These are phyloP conservation scores for Cryptocheilus praepositus DNA, from an alignment of 2,888 invertebrate genomes.

Conservation along the genomic window DNA sequence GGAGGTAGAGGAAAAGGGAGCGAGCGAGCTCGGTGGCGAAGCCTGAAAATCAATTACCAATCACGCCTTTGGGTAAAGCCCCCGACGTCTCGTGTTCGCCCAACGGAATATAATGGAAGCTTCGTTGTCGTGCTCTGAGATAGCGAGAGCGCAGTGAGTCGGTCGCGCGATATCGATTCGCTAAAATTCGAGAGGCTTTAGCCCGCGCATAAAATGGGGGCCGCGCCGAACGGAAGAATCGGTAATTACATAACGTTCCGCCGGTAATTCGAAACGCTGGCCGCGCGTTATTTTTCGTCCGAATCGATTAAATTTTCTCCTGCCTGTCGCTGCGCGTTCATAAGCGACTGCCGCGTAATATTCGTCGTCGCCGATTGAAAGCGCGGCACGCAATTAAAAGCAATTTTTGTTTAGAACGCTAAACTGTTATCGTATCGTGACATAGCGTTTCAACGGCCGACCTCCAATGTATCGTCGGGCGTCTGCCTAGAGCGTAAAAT, in stretches of 20 bases:
- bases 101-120: conserved; percentile 63
- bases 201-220: conserved; percentile 17
- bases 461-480: too few relatives aligned
- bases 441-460: too few relatives aligned
- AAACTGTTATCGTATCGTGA: too few relatives aligned
- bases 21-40: conserved; percentile 57
- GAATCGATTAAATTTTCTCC: too few relatives aligned
- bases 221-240: too few relatives aligned
- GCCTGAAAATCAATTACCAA: conserved; percentile 69
- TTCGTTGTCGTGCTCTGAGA: conserved; percentile 55
- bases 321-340: too few relatives aligned
- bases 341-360: too few relatives aligned
- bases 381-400: neutral
- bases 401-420: neutral
- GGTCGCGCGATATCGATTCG: conserved; percentile 54
- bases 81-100: conserved; percentile 58
- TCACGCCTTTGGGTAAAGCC: conserved; percentile 66
- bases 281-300: too few relatives aligned
- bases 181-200: conserved; percentile 39
- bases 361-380: too few relatives aligned
- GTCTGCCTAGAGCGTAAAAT: too few relatives aligned
- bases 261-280: too few relatives aligned
- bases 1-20: conserved; percentile 28
- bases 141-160: conserved; percentile 44
- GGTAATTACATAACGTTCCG: too few relatives aligned